Percentiles rank a stretch among this genome's conserved stretches.
phyloP scores from a whole-genome alignment of 2,888 invertebrate genomes.

The Ichneumoninae sp. region DNA sequence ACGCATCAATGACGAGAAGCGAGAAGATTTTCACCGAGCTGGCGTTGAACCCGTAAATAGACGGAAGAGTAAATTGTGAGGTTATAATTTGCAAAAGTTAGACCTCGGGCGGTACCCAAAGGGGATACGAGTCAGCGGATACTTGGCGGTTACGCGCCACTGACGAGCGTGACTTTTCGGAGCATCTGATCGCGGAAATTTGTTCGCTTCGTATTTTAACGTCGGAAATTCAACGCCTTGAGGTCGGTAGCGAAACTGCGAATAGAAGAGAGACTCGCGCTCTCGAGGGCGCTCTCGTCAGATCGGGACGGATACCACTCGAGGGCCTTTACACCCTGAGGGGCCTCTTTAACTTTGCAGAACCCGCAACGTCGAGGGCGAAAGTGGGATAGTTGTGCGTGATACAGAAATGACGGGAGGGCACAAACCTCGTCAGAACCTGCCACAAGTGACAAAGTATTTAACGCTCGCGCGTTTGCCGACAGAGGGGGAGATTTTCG shows the following conservation, averaged over 20 bases:
- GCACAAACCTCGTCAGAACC: constrained; percentile 4
- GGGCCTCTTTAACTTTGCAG: constrained; percentile 61
- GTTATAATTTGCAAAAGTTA: too few species aligned
- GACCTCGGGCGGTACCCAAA: too few species aligned
- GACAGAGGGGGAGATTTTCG: background rate
- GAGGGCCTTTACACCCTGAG: constrained; percentile 48
- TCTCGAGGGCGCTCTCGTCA: background rate
- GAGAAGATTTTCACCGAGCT: background rate
- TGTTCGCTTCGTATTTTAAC: constrained; percentile 12
- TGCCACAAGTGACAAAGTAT: constrained; percentile 66
- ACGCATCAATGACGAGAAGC: constrained; percentile 11
- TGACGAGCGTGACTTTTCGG: background rate
- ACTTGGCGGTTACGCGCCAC: background rate
- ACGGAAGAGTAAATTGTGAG: too few species aligned
- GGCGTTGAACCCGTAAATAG: too few species aligned
- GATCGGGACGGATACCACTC: constrained; percentile 14
- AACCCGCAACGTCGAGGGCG: constrained; percentile 44
- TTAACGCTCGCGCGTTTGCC: constrained; percentile 46
- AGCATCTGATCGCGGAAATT: background rate
- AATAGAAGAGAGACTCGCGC: background rate
- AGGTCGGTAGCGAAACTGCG: background rate
- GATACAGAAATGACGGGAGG: background rate
- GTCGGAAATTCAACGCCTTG: background rate
- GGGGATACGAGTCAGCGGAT: too few species aligned
- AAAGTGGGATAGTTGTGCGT: background rate